Base-by-base conservation (phyloP, 2,888 invertebrate genomes). In the Acrobasis repandana region DNA sequence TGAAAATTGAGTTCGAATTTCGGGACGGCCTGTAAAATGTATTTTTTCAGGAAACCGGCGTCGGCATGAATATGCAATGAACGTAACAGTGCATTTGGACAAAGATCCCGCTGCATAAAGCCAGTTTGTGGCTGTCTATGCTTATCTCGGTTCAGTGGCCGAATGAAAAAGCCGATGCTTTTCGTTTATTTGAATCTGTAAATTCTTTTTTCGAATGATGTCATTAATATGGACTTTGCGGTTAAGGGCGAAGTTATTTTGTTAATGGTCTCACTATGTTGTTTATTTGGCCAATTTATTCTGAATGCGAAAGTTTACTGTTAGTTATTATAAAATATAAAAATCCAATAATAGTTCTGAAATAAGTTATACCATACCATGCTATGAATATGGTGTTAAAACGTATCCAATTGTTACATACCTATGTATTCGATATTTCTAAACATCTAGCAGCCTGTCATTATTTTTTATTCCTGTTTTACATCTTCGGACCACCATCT, bases 1-100 rank as follows among this genome's bases (percentile, higher is more conserved):
- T 14, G n/a, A 14, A 11, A 14, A 43, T n/a, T 10, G 11, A 11
- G 11, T 1, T 43, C 43, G 14, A 14, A 14, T 43, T 10, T 28
- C 18, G 18, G 54, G 54, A 11, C 54, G 38, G 43, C 43, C 6
- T 38, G 38, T 54, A 18, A 54, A 54, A 38, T 6, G 20, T 43
- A 18, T 67, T 70, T 72, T 66, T 63, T 61, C 67, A 69, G 65
- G 70, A 74, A 64, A 18, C 65, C 52, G 63, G 63, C 62, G 59
- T 69, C 65, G 64, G 58, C 74, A 82, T 82, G 80, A 80, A 82
- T 83, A 80, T 80, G 78, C 80, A 75, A 77, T 75, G 74, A 74
- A 71, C 65, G 71, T 72, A 69, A 72, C 74, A 69, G 68, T 73
- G 70, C 74, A 72, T 64, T 66, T 61, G 67, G 65, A 75, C 72